Evolutionary conservation across 2,113 vertebrate genomes (phyloP), one percentile per base, ranked within the genome.

Genomic region (Hyperopisus bebe): DNA sequence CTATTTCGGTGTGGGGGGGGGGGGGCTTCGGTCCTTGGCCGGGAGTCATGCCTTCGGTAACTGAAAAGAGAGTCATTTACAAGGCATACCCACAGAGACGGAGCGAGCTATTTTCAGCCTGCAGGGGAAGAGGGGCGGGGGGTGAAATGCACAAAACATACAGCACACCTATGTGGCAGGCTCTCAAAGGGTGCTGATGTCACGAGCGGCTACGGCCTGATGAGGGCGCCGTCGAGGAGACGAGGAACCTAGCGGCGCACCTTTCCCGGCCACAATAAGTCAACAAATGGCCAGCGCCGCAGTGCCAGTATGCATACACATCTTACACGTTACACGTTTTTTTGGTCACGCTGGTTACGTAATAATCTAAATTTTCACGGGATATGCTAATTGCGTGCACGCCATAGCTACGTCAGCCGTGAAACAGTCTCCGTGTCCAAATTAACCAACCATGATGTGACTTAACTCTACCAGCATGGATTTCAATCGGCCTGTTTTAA

Each of bases 41-140:
- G 1, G 58, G 55, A 88, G 87, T 53, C 85, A 53, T 39, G 50
- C 50, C 50, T 87, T 31, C 35, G 85, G 85, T 88, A 88, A 66
- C 48, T 88, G 51, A 66, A 62, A 44, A 62, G 87, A 88, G 51
- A 66, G 39, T 88, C 86, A 88, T 88, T 88, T 88, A 58, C 51
- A 66, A 50, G 15, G 35, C 55, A 88, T 24, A 66, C 55, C 86
- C 86, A 62, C 9, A n/a, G 86, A 88, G 53, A 58, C 13, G 35
- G 19, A 35, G n/a, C 39, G 6, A 42, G 53, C 35, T 58, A 62
- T 58, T 88, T 88, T 88, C 86, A 58, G 86, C 35, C 86, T 42
- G 39, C 21, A 13, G 48, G 53, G 50, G 35, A 27, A n/a, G 10
- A 13, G 48, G 48, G 48, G 48, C 1, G 9, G 44, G 15, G 2